A percentile compares a stretch with the other conserved stretches of the same genome.
Evolutionary conservation across 2,797 vertebrate genomes (phyloP).

Genomic region (Otolemur crassicaudatus): DNA sequence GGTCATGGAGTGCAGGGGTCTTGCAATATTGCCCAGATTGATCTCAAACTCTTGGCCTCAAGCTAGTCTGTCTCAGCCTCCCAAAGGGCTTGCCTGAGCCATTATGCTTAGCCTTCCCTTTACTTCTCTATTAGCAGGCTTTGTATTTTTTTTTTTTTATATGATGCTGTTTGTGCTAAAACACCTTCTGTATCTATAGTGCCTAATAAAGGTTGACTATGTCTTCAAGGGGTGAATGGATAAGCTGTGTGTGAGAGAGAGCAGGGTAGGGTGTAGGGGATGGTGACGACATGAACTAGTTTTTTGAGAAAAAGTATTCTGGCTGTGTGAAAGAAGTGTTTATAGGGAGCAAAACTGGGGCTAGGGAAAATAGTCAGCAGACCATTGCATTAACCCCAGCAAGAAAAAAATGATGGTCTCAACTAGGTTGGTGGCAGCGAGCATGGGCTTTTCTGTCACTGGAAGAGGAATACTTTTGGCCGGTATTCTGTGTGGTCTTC

Average conservation of each 20-base stretch:
- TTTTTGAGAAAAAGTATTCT: not conserved
- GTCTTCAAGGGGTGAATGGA: not conserved
- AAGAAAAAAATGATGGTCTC: not conserved
- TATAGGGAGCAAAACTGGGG: not conserved
- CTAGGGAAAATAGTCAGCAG: not conserved
- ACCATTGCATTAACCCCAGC: not conserved
- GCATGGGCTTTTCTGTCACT: not conserved
- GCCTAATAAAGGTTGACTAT: not conserved
- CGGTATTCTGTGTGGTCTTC: not conserved
- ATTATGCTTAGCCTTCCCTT: too few relatives aligned
- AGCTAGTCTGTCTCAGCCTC: too few relatives aligned
- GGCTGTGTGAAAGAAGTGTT: not conserved
- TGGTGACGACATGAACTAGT: not conserved
- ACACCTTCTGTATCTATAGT: not conserved
- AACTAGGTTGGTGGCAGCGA: not conserved
- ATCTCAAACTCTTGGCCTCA: too few relatives aligned
- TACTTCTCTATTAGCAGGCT: too few relatives aligned
- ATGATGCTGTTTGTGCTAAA: too few relatives aligned
- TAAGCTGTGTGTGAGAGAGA: accelerated
- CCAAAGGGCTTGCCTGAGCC: too few relatives aligned
- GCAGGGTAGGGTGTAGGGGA: too few relatives aligned
- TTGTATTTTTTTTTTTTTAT: too few relatives aligned
- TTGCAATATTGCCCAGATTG: not conserved
- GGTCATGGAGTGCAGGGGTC: not conserved
- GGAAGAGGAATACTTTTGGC: not conserved